Base-by-base conservation (phyloP, 2,113 vertebrate species). In the Takifugu flavidus region DNA sequence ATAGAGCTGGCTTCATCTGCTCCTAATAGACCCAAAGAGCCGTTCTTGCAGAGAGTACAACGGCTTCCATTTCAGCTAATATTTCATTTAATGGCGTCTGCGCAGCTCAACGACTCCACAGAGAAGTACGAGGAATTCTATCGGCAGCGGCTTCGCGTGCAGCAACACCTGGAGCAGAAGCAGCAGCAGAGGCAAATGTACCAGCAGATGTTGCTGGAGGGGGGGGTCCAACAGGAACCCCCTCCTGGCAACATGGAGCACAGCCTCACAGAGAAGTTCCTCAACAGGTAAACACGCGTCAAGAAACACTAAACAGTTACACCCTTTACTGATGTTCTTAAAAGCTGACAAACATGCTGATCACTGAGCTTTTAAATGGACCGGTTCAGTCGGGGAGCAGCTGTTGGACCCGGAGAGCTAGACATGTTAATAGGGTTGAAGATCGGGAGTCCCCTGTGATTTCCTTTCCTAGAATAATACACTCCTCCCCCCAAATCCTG, bases 81-180 rank as follows among this genome's bases (percentile, higher is more conserved):
- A n/a, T n/a, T 31, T 47, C 27, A 6, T 39, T n/a, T 25, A 1
- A 15, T 5, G 6, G 25, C 20, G 1, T 27, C 4, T 45, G 49
- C 20, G 26, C 77, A 98, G 96, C 92, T 96, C 69, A 93, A 92
- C 6, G 96, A 99, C 82, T 96, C 96, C 12, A 94, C 94, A 13
- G 97, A 99, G 70, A 96, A 98, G 78, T 99, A 95, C 78, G 95
- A 98, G 83, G 96, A 99, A 74, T 99, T 90, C 82, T 99, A 98
- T 55, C 92, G 96, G 7, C 96, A 99, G 75, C 93, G 96, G 1
- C 77, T 98, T 2, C 95, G 95, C 4, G 96, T 98, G 66, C 97
- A 98, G 83, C 97, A 99, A 79, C 96, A 99, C 80, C 88, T 99
- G 26, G 96, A 99, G 70, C 96, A 98, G 90, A 98, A 98, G n/a